Base-by-base conservation (phyloP, 2,113 vertebrate species). In the Psittacus erithacus region DNA sequence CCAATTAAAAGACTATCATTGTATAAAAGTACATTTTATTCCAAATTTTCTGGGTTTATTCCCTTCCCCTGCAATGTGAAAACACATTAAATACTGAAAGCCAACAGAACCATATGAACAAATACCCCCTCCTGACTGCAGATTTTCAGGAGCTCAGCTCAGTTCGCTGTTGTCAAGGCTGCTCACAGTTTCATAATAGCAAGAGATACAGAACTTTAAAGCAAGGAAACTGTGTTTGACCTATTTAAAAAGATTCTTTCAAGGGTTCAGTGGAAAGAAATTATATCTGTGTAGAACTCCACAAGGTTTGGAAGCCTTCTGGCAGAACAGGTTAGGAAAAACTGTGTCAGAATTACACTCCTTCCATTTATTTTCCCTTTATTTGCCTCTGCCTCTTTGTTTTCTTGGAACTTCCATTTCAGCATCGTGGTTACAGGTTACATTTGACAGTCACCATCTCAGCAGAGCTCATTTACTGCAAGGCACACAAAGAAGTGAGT, bases 311-410 rank as follows among this genome's bases (percentile, higher is more conserved):
- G 44, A 95, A 95, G 94, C 33, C 62, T 95, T 85, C 93, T 95
- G 81, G 91, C 83, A 95, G 65, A 91, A 92, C 62, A 89, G 44
- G 91, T 93, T 85, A 44, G 93, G 86, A 87, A 95, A 91, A 96
- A 78, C 28, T 23, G 20, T 44, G 77, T 96, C 83, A 92, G 68
- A 91, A 76, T n/a, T 25, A 43, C 4, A 75, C 24, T 83, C 71
- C 63, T 90, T 88, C 80, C 86, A 83, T 69, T 94, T 82, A 33
- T 78, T 94, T 85, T 82, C 82, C 55, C 78, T 93, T 52, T 41
- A 41, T n/a, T 95, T 84, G 69, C 46, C 69, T 88, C 46, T 74
- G 63, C 39, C 47, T 77, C 41, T 50, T 14, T 63, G 83, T 90
- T 94, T 92, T 81, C 83, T 64, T 60, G 33, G 80, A 92, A 68